These are phyloP conservation scores for Neria commutata DNA, from an alignment of 2,888 invertebrate species.

Conservation along the genomic window DNA sequence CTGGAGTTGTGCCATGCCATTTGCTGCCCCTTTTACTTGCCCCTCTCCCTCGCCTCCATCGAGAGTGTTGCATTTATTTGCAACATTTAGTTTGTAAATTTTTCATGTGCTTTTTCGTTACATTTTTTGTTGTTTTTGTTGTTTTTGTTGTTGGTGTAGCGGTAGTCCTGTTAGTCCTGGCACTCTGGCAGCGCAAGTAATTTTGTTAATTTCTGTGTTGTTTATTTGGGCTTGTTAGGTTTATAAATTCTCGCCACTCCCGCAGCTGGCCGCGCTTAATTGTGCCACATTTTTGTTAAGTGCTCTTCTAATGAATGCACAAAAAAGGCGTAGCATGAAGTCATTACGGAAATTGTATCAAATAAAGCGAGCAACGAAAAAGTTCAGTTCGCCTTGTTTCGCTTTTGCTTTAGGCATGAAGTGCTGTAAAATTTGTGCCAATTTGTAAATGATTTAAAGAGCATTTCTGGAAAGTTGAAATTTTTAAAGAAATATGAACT, in stretches of 20 bases:
- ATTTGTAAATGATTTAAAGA: too few relatives aligned
- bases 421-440: too few relatives aligned
- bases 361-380: neutral
- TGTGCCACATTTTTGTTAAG: neutral
- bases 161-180: too few relatives aligned
- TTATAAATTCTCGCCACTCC: neutral
- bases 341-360: neutral
- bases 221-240: neutral
- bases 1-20: neutral
- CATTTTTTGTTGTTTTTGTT: slow-evolving; percentile 3
- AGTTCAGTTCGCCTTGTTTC: too few relatives aligned
- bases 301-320: neutral
- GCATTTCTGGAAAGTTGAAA: too few relatives aligned
- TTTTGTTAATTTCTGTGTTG: neutral
- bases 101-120: neutral
- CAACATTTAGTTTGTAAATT: neutral
- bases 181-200: neutral
- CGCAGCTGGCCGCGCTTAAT: neutral
- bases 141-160: neutral
- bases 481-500: too few relatives aligned
- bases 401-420: too few relatives aligned
- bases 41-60: too few relatives aligned
- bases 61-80: neutral
- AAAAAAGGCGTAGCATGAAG: neutral
- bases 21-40: too few relatives aligned